phyloP scores from a whole-genome alignment of 2,797 vertebrate species.

The Scarus forsteni region DNA sequence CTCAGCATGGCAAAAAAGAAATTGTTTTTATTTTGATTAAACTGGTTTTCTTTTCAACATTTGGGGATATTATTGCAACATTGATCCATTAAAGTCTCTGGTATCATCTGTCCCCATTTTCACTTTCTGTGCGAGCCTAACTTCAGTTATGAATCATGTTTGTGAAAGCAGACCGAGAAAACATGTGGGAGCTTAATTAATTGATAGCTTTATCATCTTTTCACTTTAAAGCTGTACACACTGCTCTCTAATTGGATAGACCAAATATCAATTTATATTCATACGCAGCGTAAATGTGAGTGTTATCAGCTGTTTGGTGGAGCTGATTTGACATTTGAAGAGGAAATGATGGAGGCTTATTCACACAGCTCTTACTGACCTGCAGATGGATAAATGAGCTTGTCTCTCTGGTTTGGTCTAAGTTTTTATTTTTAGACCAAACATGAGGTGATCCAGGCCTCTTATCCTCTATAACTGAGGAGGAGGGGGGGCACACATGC shows the following conservation, averaged over 20 bases:
- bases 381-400: background rate
- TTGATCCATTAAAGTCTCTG: background rate
- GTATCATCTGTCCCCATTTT: background rate
- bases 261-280: background rate
- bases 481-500: slow-evolving; percentile 14
- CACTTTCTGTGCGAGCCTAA: background rate
- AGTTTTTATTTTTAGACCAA: background rate
- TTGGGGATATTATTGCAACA: slow-evolving; percentile 1
- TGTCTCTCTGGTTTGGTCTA: background rate
- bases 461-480: slow-evolving; percentile 18
- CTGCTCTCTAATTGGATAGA: background rate
- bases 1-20: slow-evolving; percentile 1
- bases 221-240: background rate
- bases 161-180: background rate
- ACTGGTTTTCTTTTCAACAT: background rate
- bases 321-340: background rate
- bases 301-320: background rate
- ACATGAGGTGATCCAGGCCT: slow-evolving; percentile 36
- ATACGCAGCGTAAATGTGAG: background rate
- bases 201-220: background rate
- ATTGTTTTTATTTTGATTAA: background rate
- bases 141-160: background rate
- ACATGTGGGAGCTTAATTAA: background rate
- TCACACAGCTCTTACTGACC: background rate
- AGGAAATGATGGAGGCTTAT: background rate